Evolutionary conservation across 2,888 invertebrate genomes (phyloP).

Genomic region (Zygothrica quintamaculata): DNA sequence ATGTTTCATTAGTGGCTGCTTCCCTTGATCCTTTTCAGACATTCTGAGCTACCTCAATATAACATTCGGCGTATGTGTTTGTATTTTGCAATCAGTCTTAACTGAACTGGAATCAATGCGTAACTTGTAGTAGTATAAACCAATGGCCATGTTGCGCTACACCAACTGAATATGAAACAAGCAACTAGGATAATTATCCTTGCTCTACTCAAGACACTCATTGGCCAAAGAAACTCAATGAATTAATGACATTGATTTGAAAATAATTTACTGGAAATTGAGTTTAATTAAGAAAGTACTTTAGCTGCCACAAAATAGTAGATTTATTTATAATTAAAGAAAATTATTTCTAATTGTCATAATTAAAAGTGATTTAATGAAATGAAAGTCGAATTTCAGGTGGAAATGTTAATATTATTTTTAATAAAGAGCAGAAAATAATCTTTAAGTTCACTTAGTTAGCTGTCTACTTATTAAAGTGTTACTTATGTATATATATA

Average conservation of each 20-base stretch:
- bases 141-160: conserved; percentile 17
- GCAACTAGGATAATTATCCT: conserved; percentile 35
- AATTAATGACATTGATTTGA: conserved; percentile 22
- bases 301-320: no score
- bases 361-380: no score
- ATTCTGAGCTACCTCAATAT: conserved; percentile 9
- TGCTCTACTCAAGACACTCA: neutral
- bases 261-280: conserved; percentile 38
- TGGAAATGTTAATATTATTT: no score
- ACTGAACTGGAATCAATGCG: conserved; percentile 8
- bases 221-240: conserved; percentile 11
- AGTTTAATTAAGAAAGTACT: neutral
- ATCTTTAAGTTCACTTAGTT: neutral
- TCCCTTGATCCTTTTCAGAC: conserved; percentile 31
- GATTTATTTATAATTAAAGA: neutral
- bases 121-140: conserved; percentile 6
- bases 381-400: no score
- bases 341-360: conserved; percentile 8
- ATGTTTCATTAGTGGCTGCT: conserved; percentile 75
- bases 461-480: neutral
- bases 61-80: neutral
- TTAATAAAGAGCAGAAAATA: no score
- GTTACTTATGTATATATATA: neutral
- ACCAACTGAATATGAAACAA: conserved; percentile 22
- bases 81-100: conserved; percentile 31